A percentile compares a stretch with the other conserved stretches of the same genome.
Conservation (phyloP, 64 coral and sea anemone genomes). For the Dendronephthya gigantea region DNA sequence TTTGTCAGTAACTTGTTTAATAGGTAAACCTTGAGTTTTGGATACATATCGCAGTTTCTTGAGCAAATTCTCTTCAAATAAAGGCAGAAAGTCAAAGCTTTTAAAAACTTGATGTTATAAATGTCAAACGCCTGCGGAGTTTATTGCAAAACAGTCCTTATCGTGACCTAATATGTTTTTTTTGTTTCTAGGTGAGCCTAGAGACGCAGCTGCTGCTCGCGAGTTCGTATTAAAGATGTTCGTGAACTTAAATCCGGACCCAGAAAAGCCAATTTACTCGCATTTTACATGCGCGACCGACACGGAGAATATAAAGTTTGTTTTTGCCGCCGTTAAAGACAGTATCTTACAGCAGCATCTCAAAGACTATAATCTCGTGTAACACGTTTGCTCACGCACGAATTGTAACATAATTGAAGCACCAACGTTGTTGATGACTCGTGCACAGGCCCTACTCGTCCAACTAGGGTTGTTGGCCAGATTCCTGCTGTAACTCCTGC, state of each 20-base stretch:
- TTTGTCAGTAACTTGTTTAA: no score
- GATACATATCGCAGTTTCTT: no score
- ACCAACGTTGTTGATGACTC: no score
- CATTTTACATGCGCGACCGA: slow-evolving; percentile 99
- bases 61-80: no score
- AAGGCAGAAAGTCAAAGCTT: no score
- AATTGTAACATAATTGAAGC: neutral
- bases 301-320: slow-evolving; percentile 99
- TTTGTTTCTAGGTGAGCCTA: slow-evolving; percentile 46
- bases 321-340: slow-evolving; percentile 98
- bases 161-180: neutral
- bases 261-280: slow-evolving; percentile 99
- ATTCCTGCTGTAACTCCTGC: no score
- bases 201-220: slow-evolving; percentile 83
- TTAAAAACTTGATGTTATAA: no score
- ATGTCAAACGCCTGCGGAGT: neutral
- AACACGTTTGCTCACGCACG: neutral
- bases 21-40: no score
- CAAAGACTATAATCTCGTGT: slow-evolving; percentile 99
- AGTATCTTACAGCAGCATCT: slow-evolving; percentile 93
- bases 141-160: neutral
- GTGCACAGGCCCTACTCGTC: no score
- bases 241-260: slow-evolving; percentile 97
- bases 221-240: slow-evolving; percentile 99
- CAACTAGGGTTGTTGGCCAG: no score